A percentile compares a stretch with the other conserved stretches of the same genome.
These are phyloP conservation scores for Caenorhabditis briggsae DNA, from an alignment of 1,140 invertebrate genomes.

Conservation along the genomic window DNA sequence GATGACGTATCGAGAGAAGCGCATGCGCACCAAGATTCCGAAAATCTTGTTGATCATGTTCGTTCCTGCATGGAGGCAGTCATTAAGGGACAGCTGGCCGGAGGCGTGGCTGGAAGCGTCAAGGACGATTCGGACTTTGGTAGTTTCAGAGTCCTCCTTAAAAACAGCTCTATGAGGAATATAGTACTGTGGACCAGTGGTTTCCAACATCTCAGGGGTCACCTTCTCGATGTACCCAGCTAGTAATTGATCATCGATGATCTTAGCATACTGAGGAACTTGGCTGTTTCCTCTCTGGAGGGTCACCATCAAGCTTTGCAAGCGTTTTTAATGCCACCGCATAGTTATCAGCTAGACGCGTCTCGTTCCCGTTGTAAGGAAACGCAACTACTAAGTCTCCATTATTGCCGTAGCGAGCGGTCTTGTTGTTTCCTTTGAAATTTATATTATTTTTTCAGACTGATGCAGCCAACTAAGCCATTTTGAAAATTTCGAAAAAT, in stretches of 20 bases:
- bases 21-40: conserved; percentile 57
- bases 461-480: too few relatives aligned
- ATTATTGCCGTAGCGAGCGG: background rate
- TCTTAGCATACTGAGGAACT: background rate
- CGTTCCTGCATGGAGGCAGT: conserved; percentile 68
- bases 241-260: background rate
- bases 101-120: conserved; percentile 75
- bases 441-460: too few relatives aligned
- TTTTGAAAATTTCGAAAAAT: too few relatives aligned
- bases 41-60: conserved; percentile 41
- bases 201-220: background rate
- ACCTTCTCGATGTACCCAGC: conserved; percentile 8
- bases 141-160: conserved; percentile 68
- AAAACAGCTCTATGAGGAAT: conserved; percentile 79
- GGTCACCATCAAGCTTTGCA: background rate
- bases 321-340: background rate
- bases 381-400: background rate
- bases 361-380: background rate
- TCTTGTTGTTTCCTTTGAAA: too few relatives aligned
- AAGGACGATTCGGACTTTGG: conserved; percentile 77
- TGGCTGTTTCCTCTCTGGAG: background rate
- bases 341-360: background rate
- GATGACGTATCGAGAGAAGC: conserved; percentile 18
- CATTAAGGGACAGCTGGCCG: conserved; percentile 75
- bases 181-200: conserved; percentile 70